phyloP scores from a whole-genome alignment of 2,113 vertebrate genomes.

The Barnardius zonarius region DNA sequence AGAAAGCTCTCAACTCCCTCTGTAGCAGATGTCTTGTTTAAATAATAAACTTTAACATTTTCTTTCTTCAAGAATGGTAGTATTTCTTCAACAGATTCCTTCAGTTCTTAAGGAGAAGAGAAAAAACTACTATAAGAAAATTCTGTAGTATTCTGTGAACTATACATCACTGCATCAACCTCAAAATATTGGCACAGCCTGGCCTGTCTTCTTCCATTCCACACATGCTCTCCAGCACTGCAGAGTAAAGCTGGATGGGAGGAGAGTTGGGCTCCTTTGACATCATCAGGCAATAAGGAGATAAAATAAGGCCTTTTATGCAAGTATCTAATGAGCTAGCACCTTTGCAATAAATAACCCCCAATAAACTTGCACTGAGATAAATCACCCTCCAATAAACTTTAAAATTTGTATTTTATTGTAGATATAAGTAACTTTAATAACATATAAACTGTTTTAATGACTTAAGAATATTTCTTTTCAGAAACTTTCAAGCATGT shows the following conservation, averaged over 20 bases:
- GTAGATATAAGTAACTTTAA: neutral
- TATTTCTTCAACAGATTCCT: constrained; percentile 79
- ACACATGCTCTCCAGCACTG: neutral
- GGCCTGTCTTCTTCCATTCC: neutral
- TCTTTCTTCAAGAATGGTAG: constrained; percentile 77
- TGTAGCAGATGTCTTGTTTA: constrained; percentile 72
- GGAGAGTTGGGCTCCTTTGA: neutral
- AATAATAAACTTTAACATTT: constrained; percentile 74
- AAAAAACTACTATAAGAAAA: neutral
- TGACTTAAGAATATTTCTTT: neutral
- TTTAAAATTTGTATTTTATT: neutral
- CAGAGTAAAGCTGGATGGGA: neutral
- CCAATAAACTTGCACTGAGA: neutral
- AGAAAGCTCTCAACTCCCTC: constrained; percentile 75
- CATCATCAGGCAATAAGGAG: neutral
- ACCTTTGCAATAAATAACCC: neutral
- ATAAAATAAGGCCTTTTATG: neutral
- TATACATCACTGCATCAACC: neutral
- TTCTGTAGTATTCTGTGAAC: neutral
- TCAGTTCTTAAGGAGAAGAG: constrained; percentile 70
- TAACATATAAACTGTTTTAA: neutral
- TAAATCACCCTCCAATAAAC: neutral
- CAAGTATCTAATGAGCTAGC: neutral
- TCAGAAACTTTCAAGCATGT: neutral
- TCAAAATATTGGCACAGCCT: neutral